Base-by-base conservation (phyloP, 2,888 invertebrate species). In the Cataglyphis altisquamis region DNA sequence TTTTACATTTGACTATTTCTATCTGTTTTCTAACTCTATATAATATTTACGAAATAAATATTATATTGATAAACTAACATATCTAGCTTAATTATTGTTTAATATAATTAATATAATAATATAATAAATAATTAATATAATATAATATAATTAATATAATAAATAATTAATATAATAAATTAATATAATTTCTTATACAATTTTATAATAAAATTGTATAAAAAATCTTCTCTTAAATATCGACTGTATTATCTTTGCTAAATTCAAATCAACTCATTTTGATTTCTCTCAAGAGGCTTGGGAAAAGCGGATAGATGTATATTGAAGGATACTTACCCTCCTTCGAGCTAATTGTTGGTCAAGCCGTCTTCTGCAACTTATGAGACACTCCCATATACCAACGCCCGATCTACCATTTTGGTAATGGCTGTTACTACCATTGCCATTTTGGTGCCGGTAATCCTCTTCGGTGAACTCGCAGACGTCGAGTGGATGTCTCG, bases 341-440 rank as follows among this genome's bases (percentile, higher is more conserved):
- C 98, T 96, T 93, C 97, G 97, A 4, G 98, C 98, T 86, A 98
- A 95, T 92, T 97, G 97, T 94, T 98, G 97, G 92, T 97, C 97
- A 67, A 98, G 95, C 84, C 97, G 96, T 39, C 97, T 96, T 68
- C 97, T 96, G 92, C 98, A 98, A 18, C 97, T 97, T 83, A 97
- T 95, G 93, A 98, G 97, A 94, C 98, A 98, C 91, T 97, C 97
- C 93, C 97, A 97, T 57, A 97, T 95, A 45, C 97, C 96, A 2
- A 96, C 94, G 10, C 93, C 91, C 88, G 91, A 91, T 83, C 94
- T 92, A 57, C 90, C 91, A 86, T 86, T 95, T 94, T 84, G 92
- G 95, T 96, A 92, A 94, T 95, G 89, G 75, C 93, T 91, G 85
- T 92, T 92, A 48, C 36, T 80, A 92, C 95, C 82, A 67, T 92